Percentiles rank a stretch among this genome's conserved stretches.
Evolutionary conservation across 2,113 vertebrate genomes (phyloP).

Genomic region (Gallinago jamesoni): DNA sequence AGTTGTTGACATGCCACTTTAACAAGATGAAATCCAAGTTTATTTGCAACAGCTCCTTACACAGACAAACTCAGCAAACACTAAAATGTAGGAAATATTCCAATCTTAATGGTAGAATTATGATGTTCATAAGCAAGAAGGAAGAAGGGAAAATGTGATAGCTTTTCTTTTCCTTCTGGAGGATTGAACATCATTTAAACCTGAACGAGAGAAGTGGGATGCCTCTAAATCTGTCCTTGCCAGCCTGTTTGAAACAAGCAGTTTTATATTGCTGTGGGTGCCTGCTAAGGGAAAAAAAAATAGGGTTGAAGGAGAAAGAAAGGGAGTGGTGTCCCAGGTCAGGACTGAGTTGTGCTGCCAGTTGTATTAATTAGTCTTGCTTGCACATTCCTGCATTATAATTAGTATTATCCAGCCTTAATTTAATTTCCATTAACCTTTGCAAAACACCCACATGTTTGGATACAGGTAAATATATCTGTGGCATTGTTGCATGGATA

Average conservation of each 20-base stretch:
- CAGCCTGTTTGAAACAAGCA: neutral
- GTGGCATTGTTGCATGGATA: neutral
- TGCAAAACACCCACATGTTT: conserved; percentile 10
- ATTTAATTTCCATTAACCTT: conserved; percentile 42
- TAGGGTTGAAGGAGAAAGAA: neutral
- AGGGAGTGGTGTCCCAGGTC: neutral
- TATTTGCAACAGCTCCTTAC: neutral
- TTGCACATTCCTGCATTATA: neutral
- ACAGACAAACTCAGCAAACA: neutral
- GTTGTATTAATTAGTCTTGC: conserved; percentile 11
- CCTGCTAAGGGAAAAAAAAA: neutral
- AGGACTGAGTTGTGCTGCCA: neutral
- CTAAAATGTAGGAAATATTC: neutral
- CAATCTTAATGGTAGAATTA: neutral
- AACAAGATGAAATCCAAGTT: neutral
- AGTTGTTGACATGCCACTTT: neutral
- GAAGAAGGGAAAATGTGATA: neutral
- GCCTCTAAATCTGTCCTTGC: neutral
- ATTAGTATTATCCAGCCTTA: conserved; percentile 11
- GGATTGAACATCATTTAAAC: neutral
- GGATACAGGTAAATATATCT: neutral
- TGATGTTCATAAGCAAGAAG: neutral
- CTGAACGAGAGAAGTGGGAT: neutral
- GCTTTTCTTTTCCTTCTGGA: neutral
- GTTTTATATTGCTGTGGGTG: neutral